Evolutionary conservation across 2,888 invertebrate genomes (phyloP).

Genomic region (Pilophorus perplexus): DNA sequence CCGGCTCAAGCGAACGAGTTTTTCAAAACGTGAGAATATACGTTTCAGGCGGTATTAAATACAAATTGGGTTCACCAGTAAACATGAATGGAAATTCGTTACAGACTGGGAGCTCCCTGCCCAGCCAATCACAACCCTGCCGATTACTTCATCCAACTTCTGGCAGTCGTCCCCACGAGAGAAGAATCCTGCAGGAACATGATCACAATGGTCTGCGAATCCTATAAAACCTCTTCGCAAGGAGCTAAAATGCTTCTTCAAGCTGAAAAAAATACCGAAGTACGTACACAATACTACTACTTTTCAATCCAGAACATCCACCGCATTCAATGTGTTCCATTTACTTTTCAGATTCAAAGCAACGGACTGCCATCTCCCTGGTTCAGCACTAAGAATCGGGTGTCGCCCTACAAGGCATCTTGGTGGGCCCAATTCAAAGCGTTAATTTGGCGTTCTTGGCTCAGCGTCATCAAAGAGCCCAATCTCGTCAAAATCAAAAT

Average conservation of each 20-base stretch:
- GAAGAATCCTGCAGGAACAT: slow-evolving; percentile 77
- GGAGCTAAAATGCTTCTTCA: slow-evolving; percentile 63
- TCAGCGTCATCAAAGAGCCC: slow-evolving; percentile 85
- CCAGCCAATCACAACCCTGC: slow-evolving; percentile 92
- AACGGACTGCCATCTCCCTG: slow-evolving; percentile 18
- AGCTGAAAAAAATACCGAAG: slow-evolving; percentile 54
- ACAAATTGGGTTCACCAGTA: no score
- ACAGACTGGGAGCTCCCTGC: slow-evolving; percentile 75
- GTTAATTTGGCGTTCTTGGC: slow-evolving; percentile 86
- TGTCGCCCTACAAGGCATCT: slow-evolving; percentile 72
- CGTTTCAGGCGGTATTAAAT: no score
- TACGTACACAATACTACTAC: no score
- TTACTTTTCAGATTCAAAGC: slow-evolving; percentile 19
- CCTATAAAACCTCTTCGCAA: slow-evolving; percentile 65
- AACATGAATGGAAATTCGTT: no score
- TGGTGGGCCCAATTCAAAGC: slow-evolving; percentile 87
- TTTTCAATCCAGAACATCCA: no score
- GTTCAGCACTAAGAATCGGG: slow-evolving; percentile 19
- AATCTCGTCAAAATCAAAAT: slow-evolving; percentile 84
- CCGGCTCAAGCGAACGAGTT: slow-evolving; percentile 74
- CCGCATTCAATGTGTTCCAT: no score
- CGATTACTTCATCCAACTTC: slow-evolving; percentile 85
- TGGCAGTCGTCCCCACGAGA: slow-evolving; percentile 80
- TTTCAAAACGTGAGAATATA: slow-evolving; percentile 75
- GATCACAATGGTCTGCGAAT: slow-evolving; percentile 75